These are phyloP conservation scores for Hydropotes inermis DNA, from an alignment of 2,113 vertebrate genomes.

Conservation along the genomic window DNA sequence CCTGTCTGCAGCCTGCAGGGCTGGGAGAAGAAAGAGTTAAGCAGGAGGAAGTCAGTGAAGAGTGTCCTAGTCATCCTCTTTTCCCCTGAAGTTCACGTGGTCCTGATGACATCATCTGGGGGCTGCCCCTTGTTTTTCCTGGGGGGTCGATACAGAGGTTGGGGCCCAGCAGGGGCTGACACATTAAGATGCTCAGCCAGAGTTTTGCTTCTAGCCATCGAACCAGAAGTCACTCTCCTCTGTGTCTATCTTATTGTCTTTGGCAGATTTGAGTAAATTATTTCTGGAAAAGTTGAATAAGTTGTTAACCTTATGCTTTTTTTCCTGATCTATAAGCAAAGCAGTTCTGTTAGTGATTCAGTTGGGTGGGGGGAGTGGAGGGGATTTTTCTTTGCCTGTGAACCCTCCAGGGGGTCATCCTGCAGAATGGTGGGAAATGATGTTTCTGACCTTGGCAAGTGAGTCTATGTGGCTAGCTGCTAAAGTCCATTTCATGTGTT, in stretches of 20 bases:
- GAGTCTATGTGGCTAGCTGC: background rate
- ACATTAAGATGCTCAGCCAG: background rate
- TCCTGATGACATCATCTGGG: background rate
- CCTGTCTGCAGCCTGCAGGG: rapidly evolving
- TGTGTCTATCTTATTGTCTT: background rate
- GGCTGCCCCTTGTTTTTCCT: background rate
- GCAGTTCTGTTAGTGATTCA: background rate
- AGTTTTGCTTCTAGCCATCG: background rate
- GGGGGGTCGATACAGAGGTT: rapidly evolving
- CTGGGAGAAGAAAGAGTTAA: too few species aligned
- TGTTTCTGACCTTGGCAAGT: background rate
- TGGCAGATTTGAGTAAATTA: background rate
- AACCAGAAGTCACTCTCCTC: background rate
- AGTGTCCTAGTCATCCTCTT: too few species aligned
- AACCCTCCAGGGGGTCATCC: background rate
- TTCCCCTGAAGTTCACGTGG: background rate
- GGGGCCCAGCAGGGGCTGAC: background rate
- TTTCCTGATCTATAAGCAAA: background rate
- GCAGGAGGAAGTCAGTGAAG: background rate
- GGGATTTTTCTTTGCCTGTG: background rate
- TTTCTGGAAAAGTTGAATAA: background rate
- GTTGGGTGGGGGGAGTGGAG: background rate
- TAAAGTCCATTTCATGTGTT: background rate
- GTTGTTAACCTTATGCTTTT: background rate
- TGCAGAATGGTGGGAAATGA: background rate